Percentiles rank a stretch among this genome's conserved stretches.
These are phyloP conservation scores for Mormyrus iriodes DNA, from an alignment of 2,113 vertebrate species.

Conservation along the genomic window DNA sequence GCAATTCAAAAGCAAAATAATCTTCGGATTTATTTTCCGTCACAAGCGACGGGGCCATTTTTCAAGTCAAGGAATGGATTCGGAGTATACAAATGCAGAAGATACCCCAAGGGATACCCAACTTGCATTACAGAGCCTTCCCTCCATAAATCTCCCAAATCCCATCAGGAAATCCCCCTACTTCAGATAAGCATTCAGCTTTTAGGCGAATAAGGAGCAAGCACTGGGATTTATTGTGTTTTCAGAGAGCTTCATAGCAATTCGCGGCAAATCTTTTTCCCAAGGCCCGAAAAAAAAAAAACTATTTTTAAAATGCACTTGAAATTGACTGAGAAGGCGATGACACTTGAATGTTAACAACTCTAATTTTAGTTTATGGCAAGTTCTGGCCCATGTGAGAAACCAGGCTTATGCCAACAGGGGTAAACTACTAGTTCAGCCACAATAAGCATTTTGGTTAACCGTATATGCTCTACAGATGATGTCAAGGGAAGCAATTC, in stretches of 20 bases:
- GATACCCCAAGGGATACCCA: constrained; percentile 44
- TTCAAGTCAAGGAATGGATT: constrained; percentile 42
- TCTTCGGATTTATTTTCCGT: constrained; percentile 41
- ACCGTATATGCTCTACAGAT: background rate
- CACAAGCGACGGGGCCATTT: constrained; percentile 39
- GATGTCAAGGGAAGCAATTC: background rate
- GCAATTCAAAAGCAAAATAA: constrained; percentile 24
- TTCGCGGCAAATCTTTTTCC: constrained; percentile 32
- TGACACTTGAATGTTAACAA: background rate
- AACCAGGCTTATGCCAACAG: background rate
- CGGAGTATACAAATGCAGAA: constrained; percentile 57
- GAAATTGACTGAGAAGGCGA: background rate
- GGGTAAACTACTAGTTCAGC: background rate
- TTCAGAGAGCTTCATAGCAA: constrained; percentile 38
- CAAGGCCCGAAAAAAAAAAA: constrained; percentile 27
- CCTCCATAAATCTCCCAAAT: constrained; percentile 60
- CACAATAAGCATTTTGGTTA: background rate
- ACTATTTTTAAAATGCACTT: background rate
- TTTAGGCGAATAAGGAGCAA: constrained; percentile 50
- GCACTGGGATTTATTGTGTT: constrained; percentile 46
- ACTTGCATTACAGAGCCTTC: constrained; percentile 49
- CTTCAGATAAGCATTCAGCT: constrained; percentile 35
- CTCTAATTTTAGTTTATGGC: background rate
- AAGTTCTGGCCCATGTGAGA: background rate
- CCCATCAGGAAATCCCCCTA: constrained; percentile 42